Conservation (phyloP, 2,797 vertebrate genomes). For the Esox lucius region DNA sequence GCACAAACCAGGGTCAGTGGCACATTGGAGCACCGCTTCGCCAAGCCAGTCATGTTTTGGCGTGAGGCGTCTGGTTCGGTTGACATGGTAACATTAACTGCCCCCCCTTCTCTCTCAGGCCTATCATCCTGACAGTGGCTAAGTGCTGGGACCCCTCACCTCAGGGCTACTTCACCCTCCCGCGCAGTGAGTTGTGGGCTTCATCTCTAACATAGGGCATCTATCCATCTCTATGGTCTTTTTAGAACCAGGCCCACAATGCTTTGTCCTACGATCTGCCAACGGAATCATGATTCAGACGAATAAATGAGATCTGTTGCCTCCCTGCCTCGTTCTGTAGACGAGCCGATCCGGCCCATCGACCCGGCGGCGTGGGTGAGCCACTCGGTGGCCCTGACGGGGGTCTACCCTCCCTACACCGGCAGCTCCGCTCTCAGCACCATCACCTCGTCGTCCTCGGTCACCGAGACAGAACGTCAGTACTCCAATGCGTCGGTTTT, state of each 20-base stretch:
- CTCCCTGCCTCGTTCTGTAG: conserved; percentile 51
- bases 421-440: conserved; percentile 89
- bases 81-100: neutral
- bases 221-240: neutral
- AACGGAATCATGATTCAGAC: neutral
- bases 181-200: conserved; percentile 80
- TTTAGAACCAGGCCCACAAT: neutral
- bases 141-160: conserved; percentile 95
- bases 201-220: neutral
- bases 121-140: conserved; percentile 90
- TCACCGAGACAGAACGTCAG: conserved; percentile 83
- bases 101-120: conserved; percentile 64
- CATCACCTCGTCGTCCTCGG: conserved; percentile 88
- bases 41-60: conserved; percentile 63
- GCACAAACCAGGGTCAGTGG: conserved; percentile 88
- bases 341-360: conserved; percentile 90
- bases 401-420: conserved; percentile 83
- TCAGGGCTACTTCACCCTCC: conserved; percentile 91
- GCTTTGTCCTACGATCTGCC: neutral
- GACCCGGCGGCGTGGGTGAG: conserved; percentile 92
- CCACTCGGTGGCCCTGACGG: conserved; percentile 87
- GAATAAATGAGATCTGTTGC: neutral
- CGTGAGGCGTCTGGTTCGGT: neutral
- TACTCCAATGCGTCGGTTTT: neutral
- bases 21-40: neutral